phyloP scores from a whole-genome alignment of 2,797 vertebrate genomes.

The Sarcophilus harrisii region DNA sequence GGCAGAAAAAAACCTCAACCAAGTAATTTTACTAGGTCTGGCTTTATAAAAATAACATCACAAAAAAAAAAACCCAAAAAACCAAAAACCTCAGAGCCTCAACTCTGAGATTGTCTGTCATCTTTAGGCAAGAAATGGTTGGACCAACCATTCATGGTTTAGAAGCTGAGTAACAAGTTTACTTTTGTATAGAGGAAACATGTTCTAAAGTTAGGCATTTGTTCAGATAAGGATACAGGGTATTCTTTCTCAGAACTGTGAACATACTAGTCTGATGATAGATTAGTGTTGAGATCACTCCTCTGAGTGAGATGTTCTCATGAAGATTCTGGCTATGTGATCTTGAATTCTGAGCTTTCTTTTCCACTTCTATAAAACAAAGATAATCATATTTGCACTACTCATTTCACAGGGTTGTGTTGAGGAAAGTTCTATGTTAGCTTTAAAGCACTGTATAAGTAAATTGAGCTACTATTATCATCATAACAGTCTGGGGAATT shows the following conservation, averaged over 20 bases:
- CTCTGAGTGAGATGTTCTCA: background rate
- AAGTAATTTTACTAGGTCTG: conserved; percentile 48
- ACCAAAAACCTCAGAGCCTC: background rate
- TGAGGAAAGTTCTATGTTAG: background rate
- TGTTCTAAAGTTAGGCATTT: background rate
- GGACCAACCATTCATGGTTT: background rate
- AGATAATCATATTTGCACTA: background rate
- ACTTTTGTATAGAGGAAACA: background rate
- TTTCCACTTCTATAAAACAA: background rate
- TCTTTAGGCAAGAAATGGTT: background rate
- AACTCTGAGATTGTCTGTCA: background rate
- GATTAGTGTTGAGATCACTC: background rate
- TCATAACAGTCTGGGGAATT: background rate
- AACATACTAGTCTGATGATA: background rate
- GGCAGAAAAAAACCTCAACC: conserved; percentile 37
- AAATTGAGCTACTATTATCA: background rate
- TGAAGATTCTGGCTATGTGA: background rate
- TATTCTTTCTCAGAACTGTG: background rate
- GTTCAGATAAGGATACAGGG: background rate
- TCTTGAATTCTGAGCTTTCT: background rate
- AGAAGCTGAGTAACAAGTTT: background rate
- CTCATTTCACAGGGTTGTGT: background rate
- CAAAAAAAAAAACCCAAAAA: background rate
- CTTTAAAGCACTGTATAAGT: background rate
- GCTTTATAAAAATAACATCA: conserved; percentile 56